These are phyloP conservation scores for Micropoecilia bifurca DNA, from an alignment of 2,797 vertebrate species.

Conservation along the genomic window DNA sequence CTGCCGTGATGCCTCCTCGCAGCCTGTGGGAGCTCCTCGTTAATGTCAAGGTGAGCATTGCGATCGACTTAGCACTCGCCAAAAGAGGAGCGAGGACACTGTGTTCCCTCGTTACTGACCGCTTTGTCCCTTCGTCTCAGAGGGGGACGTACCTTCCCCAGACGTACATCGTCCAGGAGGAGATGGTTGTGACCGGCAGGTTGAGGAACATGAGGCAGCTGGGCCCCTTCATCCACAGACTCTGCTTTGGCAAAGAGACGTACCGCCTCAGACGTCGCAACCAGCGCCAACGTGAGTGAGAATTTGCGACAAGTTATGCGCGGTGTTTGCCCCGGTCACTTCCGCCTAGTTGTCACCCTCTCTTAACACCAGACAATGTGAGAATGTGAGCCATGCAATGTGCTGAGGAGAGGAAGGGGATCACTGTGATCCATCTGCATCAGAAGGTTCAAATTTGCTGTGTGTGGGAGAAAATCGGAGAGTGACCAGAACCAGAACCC, in stretches of 20 bases:
- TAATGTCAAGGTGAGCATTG: constrained; percentile 89
- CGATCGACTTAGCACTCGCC: constrained; percentile 20
- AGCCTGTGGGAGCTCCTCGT: constrained; percentile 94
- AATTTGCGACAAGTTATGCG: constrained; percentile 15
- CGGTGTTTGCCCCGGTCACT: constrained; percentile 12
- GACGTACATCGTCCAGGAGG: constrained; percentile 94
- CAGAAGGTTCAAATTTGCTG: constrained; percentile 26
- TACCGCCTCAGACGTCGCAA: constrained; percentile 89
- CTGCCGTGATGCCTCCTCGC: constrained; percentile 90
- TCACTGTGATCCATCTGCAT: constrained; percentile 17
- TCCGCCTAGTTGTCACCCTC: constrained; percentile 15
- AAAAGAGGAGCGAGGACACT: constrained; percentile 22
- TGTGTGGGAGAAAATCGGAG: constrained; percentile 34
- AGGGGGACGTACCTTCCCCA: constrained; percentile 93
- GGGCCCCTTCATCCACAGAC: constrained; percentile 90
- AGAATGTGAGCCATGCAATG: constrained; percentile 32
- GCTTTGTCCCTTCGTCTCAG: constrained; percentile 77
- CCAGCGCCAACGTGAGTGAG: constrained; percentile 85
- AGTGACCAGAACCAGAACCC: constrained; percentile 30
- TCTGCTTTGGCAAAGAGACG: constrained; percentile 94
- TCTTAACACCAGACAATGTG: constrained; percentile 19
- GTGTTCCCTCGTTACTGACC: constrained; percentile 35
- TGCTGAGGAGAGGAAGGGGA: neutral
- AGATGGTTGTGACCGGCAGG: constrained; percentile 91
- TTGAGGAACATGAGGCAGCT: constrained; percentile 90